phyloP scores from a whole-genome alignment of 2,113 vertebrate species.

The Amblyopsis rosae region DNA sequence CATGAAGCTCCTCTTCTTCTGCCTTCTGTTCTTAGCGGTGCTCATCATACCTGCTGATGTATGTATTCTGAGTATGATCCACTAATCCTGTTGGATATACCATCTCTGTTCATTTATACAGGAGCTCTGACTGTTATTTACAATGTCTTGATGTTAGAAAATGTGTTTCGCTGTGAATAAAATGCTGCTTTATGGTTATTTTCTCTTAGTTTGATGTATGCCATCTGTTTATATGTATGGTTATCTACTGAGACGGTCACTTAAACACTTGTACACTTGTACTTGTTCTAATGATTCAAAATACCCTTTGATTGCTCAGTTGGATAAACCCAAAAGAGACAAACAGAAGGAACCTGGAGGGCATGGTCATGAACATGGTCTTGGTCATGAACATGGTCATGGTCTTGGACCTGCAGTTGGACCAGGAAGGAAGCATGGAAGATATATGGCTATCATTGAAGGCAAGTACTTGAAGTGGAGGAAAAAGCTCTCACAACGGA shows the following conservation, averaged over 20 bases:
- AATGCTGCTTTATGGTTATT: background rate
- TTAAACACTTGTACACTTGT: background rate
- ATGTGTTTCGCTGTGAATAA: constrained; percentile 14
- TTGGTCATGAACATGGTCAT: background rate
- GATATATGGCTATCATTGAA: constrained; percentile 30
- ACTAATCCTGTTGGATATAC: background rate
- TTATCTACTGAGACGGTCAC: background rate
- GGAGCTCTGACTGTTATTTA: background rate
- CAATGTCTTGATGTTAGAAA: constrained; percentile 7
- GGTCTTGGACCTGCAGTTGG: background rate
- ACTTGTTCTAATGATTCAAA: background rate
- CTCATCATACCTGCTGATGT: constrained; percentile 72
- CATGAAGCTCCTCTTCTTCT: constrained; percentile 71
- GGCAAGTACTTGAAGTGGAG: constrained; percentile 36
- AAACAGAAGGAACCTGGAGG: constrained; percentile 29
- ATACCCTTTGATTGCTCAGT: constrained; percentile 25
- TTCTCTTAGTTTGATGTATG: background rate
- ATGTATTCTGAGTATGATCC: constrained; percentile 33
- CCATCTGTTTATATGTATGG: background rate
- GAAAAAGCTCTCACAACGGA: no score
- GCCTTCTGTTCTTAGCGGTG: constrained; percentile 57
- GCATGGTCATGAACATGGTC: background rate
- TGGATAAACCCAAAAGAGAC: constrained; percentile 25
- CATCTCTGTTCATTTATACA: background rate
- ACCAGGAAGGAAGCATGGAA: background rate